Conservation (phyloP, 1,140 invertebrate species). For the Cryptotermes secundus region DNA sequence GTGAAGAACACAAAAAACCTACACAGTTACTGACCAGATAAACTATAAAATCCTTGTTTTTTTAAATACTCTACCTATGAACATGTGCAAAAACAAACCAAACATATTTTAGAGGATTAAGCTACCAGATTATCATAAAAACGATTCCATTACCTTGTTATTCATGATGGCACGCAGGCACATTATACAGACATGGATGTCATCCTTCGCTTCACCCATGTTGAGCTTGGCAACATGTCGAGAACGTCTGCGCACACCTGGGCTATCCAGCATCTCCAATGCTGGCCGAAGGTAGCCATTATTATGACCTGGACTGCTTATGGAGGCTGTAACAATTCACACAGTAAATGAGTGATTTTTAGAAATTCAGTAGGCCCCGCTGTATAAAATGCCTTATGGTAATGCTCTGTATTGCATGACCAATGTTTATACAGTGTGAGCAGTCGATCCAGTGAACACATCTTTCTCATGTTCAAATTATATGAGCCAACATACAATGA, state of each 20-base stretch:
- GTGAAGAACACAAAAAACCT: background rate
- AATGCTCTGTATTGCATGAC: no score
- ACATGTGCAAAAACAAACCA: no score
- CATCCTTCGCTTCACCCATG: constrained; percentile 97
- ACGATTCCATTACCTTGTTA: constrained; percentile 79
- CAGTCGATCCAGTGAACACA: no score
- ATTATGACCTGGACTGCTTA: constrained; percentile 30
- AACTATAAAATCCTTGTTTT: no score
- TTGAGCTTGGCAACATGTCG: constrained; percentile 87
- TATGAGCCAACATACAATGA: no score
- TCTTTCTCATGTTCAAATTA: no score
- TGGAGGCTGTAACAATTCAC: background rate
- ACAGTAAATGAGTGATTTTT: no score
- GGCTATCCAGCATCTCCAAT: constrained; percentile 64
- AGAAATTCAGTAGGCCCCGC: no score
- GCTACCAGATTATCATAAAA: background rate
- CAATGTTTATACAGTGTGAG: no score
- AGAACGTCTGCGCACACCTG: constrained; percentile 70
- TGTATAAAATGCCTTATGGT: no score
- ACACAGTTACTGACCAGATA: background rate
- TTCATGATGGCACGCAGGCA: constrained; percentile 99
- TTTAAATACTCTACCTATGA: no score
- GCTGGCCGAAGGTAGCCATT: constrained; percentile 45
- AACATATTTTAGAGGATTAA: background rate
- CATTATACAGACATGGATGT: constrained; percentile 99